Evolutionary conservation across 1,140 invertebrate genomes (phyloP), one percentile per base, ranked within the genome.

Genomic region (Octopus sinensis): DNA sequence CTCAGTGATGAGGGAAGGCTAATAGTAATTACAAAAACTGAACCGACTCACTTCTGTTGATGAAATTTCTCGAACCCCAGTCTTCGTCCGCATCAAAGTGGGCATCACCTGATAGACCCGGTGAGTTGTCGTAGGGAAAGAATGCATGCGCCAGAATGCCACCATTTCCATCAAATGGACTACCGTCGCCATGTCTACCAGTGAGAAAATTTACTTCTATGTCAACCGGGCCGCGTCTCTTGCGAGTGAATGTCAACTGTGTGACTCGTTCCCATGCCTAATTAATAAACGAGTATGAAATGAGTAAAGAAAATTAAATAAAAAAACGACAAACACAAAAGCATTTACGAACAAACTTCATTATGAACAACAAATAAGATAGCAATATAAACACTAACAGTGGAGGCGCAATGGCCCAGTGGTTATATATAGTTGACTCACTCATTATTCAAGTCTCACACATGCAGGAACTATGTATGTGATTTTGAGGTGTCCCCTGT

Each of bases 101-200:
- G 1, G 93, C 92, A 78, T 90, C 95, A 94, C 84, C 92, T 9
- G 53, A 23, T n/a, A 80, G 13, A 6, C 54, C 54, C 12, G 79
- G 23, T 7, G 53, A 62, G 43, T 80, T 68, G 53, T 52, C 56
- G 23, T 30, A n/a, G 7, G 79, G 79, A 54, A 68, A 68, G 54
- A 80, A 80, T 1, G 79, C 79, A 53, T 80, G 79, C 6, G 79
- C 79, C n/a, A 80, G 51, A 68, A 80, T 53, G 6, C 79, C 79
- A 7, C 56, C 75, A n/a, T 76, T 51, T 76, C 75, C 75, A 51
- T 76, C 75, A 30, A 76, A 76, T 23, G 75, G 75, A 10, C 17
- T 76, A 13, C 75, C 75, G 4, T 76, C 75, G 9, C 75, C 75
- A 76, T 76, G 75, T n/a, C 75, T 76, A 17, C 75, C 75, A 10